Evolutionary conservation across 2,797 vertebrate species (phyloP).

Genomic region (Argyrosomus regius): DNA sequence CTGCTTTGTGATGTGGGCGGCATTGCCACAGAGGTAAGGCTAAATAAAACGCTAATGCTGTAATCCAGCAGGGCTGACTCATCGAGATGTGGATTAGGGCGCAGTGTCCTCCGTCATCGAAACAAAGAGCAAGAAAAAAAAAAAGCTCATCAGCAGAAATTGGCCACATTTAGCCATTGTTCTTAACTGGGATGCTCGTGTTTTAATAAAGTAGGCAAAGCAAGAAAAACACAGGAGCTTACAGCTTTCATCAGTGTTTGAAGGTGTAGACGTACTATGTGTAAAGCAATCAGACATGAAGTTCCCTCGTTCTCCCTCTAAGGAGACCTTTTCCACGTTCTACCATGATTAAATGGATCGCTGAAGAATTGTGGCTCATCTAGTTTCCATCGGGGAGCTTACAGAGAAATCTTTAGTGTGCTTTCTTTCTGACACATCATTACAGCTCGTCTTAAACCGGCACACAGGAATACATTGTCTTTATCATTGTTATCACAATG

Average conservation of each 20-base stretch:
- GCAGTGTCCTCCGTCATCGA: slow-evolving; percentile 58
- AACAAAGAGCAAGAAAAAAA: slow-evolving; percentile 71
- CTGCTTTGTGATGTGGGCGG: slow-evolving; percentile 72
- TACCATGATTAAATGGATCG: slow-evolving; percentile 45
- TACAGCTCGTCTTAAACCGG: slow-evolving; percentile 24
- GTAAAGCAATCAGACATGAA: slow-evolving; percentile 45
- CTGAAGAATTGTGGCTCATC: slow-evolving; percentile 19
- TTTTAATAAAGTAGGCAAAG: slow-evolving; percentile 56
- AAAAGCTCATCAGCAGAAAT: slow-evolving; percentile 74
- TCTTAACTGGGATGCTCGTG: slow-evolving; percentile 55
- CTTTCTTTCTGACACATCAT: slow-evolving; percentile 46
- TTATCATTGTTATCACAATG: slow-evolving; percentile 26
- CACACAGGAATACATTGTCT: slow-evolving; percentile 27
- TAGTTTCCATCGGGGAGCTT: slow-evolving; percentile 16
- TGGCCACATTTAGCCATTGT: slow-evolving; percentile 63
- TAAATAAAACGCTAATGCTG: slow-evolving; percentile 70
- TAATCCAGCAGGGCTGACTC: slow-evolving; percentile 83
- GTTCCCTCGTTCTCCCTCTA: slow-evolving; percentile 17
- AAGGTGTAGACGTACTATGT: slow-evolving; percentile 37
- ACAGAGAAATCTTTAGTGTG: slow-evolving; percentile 35
- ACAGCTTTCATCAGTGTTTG: slow-evolving; percentile 30
- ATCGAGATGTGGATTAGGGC: slow-evolving; percentile 81
- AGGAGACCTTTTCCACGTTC: slow-evolving; percentile 21
- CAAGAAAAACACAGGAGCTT: slow-evolving; percentile 6
- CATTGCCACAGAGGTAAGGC: slow-evolving; percentile 70